Percentiles rank a stretch among this genome's conserved stretches.
These are phyloP conservation scores for Trachelus troglodyta DNA, from an alignment of 2,888 invertebrate genomes.

Conservation along the genomic window DNA sequence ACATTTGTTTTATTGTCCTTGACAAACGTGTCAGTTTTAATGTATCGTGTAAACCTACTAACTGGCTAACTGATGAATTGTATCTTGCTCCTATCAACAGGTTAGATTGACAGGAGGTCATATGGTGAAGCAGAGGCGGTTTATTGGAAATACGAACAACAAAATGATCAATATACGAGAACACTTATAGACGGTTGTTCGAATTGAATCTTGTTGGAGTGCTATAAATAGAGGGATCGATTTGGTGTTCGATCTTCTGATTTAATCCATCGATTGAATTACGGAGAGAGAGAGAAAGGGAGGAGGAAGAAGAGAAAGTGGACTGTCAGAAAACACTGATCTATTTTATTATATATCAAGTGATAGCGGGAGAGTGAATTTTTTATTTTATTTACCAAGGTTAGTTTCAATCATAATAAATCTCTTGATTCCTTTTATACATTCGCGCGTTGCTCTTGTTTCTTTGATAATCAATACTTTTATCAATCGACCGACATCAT, in stretches of 20 bases:
- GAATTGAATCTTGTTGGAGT: slow-evolving; percentile 8
- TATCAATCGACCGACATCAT: too few relatives aligned
- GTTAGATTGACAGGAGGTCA: slow-evolving; percentile 55
- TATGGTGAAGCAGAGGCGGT: slow-evolving; percentile 62
- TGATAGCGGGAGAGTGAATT: slow-evolving; percentile 14
- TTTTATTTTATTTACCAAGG: slow-evolving; percentile 35
- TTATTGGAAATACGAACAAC: slow-evolving; percentile 60
- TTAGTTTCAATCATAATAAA: slow-evolving; percentile 20
- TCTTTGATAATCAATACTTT: too few relatives aligned
- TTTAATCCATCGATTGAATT: background rate
- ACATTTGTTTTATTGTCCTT: too few relatives aligned
- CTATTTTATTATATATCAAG: too few relatives aligned
- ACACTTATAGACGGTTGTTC: slow-evolving; percentile 37
- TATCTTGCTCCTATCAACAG: slow-evolving; percentile 28
- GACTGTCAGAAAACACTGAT: too few relatives aligned
- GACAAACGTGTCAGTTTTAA: too few relatives aligned
- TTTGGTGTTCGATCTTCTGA: too few relatives aligned
- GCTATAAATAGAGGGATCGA: slow-evolving; percentile 12
- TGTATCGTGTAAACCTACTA: too few relatives aligned
- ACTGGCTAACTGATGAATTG: background rate
- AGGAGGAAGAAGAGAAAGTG: background rate
- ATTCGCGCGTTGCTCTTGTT: too few relatives aligned
- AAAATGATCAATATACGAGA: slow-evolving; percentile 62
- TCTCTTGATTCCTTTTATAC: too few relatives aligned
- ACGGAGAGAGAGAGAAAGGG: background rate